Percentiles rank a stretch among this genome's conserved stretches.
Conservation (phyloP, 2,113 vertebrate genomes). For the Actenoides lindsayi region DNA sequence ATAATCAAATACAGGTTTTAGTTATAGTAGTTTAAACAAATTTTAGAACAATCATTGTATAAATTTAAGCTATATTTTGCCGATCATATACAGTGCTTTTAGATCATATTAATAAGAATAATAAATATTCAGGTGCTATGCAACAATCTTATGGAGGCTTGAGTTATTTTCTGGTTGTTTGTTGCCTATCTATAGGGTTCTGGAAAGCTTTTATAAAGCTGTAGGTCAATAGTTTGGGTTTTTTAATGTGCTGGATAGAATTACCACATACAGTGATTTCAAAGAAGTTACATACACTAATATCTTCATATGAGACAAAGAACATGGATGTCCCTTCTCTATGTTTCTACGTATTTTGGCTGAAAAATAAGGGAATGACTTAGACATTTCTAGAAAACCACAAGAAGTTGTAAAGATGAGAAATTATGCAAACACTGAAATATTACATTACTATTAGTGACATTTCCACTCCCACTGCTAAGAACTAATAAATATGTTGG, state of each 20-base stretch:
- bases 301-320: background rate
- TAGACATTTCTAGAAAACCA: background rate
- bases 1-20: background rate
- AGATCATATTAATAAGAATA: background rate
- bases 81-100: background rate
- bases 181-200: accelerated
- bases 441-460: background rate
- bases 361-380: background rate
- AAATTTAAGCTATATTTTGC: background rate
- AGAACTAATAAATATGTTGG: background rate
- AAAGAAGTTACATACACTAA: background rate
- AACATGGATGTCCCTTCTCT: background rate
- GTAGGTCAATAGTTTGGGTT: background rate
- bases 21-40: background rate
- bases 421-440: background rate
- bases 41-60: background rate
- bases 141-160: background rate
- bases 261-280: background rate
- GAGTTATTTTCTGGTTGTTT: background rate
- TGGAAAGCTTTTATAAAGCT: background rate
- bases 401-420: background rate
- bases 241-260: background rate
- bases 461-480: background rate
- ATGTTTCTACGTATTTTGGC: background rate
- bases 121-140: background rate